A percentile compares a stretch with the other conserved stretches of the same genome.
These are phyloP conservation scores for Merops nubicus DNA, from an alignment of 2,113 vertebrate genomes.

Conservation along the genomic window DNA sequence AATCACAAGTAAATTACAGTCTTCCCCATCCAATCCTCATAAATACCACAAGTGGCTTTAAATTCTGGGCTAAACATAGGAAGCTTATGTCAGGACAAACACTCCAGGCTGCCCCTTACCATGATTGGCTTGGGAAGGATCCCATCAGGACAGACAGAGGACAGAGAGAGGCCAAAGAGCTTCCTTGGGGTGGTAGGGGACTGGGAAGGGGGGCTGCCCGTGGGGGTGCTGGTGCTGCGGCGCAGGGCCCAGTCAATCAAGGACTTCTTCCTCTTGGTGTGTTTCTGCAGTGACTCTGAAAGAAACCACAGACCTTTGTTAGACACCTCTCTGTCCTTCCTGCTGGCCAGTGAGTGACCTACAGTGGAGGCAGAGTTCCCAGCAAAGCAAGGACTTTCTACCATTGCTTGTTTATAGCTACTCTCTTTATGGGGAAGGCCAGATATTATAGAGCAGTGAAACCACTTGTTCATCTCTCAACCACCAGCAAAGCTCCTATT, in stretches of 20 bases:
- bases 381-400: not conserved
- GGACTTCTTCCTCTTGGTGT: slow-evolving; percentile 77
- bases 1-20: not conserved
- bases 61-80: not conserved
- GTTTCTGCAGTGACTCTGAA: slow-evolving; percentile 73
- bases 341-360: not conserved
- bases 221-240: slow-evolving; percentile 64
- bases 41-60: not conserved
- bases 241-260: slow-evolving; percentile 82
- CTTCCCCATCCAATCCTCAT: not conserved
- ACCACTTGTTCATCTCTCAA: not conserved
- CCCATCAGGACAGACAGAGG: slow-evolving; percentile 76
- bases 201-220: slow-evolving; percentile 25
- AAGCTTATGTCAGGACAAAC: not conserved
- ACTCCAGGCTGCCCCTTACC: slow-evolving; percentile 57
- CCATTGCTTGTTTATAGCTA: not conserved
- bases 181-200: slow-evolving; percentile 68
- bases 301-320: not conserved
- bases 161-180: slow-evolving; percentile 78
- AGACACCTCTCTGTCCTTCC: not conserved
- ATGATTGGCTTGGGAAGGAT: slow-evolving; percentile 80
- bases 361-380: not conserved
- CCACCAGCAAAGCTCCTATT: not conserved
- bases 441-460: not conserved
- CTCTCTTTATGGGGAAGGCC: not conserved